Conservation (phyloP, 2,797 vertebrate genomes). For the Betta splendens region DNA sequence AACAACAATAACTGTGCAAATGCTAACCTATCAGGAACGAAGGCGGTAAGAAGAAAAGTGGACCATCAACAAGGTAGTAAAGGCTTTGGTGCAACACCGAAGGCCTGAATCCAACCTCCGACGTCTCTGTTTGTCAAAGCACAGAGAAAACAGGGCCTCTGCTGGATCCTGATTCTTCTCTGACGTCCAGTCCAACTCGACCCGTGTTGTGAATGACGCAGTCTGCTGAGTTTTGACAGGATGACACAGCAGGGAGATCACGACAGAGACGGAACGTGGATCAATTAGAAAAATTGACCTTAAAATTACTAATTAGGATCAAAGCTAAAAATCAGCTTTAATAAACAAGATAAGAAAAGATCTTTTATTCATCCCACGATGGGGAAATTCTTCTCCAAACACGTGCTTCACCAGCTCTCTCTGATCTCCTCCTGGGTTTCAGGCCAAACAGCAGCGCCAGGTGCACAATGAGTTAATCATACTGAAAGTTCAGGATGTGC, state of each 20-base stretch:
- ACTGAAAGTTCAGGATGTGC: constrained; percentile 64
- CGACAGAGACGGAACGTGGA: constrained; percentile 35
- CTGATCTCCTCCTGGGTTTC: constrained; percentile 63
- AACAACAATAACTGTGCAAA: constrained; percentile 67
- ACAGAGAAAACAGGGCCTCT: constrained; percentile 61
- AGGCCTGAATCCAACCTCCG: constrained; percentile 66
- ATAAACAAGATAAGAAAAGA: too few relatives aligned
- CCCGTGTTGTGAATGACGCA: constrained; percentile 50
- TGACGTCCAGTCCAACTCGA: constrained; percentile 55
- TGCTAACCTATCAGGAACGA: constrained; percentile 80
- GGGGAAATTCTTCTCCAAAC: too few relatives aligned
- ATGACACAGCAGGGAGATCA: constrained; percentile 31
- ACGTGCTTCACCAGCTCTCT: constrained; percentile 47
- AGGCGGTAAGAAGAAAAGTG: constrained; percentile 78
- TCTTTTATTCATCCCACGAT: too few relatives aligned
- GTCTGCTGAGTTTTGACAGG: constrained; percentile 52
- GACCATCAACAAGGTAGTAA: constrained; percentile 79
- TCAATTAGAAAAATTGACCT: constrained; percentile 1
- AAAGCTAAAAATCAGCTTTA: too few relatives aligned
- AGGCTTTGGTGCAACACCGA: constrained; percentile 73
- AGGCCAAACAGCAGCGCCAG: constrained; percentile 72
- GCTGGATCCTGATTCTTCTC: constrained; percentile 47
- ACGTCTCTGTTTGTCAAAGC: constrained; percentile 53
- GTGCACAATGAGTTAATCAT: constrained; percentile 71
- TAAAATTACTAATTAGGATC: not conserved